These are phyloP conservation scores for Proterorhinus semilunaris DNA, from an alignment of 2,113 vertebrate species.

Conservation along the genomic window DNA sequence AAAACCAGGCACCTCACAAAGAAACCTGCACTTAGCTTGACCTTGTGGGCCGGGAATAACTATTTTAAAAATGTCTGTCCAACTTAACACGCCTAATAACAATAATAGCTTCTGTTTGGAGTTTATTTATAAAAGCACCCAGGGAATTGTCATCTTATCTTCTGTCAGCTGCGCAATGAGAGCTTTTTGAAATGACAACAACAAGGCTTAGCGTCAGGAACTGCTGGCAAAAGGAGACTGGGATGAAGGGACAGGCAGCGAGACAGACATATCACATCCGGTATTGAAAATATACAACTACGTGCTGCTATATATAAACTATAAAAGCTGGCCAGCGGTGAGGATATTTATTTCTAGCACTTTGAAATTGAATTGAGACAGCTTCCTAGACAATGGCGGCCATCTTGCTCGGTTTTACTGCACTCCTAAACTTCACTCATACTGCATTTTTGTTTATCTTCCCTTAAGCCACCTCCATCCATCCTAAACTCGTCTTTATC, in stretches of 20 bases:
- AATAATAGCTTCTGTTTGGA: conserved; percentile 25
- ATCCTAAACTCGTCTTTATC: conserved; percentile 43
- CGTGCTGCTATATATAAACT: conserved; percentile 18
- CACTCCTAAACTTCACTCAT: conserved; percentile 1
- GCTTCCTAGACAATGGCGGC: conserved; percentile 28
- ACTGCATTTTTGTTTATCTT: conserved; percentile 9
- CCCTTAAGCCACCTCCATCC: neutral
- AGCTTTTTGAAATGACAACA: conserved; percentile 78
- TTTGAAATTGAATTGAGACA: conserved; percentile 8
- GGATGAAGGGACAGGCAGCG: conserved; percentile 14
- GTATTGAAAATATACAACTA: conserved; percentile 4
- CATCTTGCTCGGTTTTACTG: conserved; percentile 50
- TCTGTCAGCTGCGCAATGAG: conserved; percentile 73
- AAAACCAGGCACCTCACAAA: neutral
- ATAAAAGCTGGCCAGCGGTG: neutral
- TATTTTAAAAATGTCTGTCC: neutral
- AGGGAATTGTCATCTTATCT: conserved; percentile 80
- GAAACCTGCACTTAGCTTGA: neutral
- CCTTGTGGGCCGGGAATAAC: neutral
- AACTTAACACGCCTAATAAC: neutral
- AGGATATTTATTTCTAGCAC: conserved; percentile 18
- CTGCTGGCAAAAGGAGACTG: conserved; percentile 57
- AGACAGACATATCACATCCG: neutral
- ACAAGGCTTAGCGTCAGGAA: conserved; percentile 71
- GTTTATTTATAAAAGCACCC: conserved; percentile 79